Evolutionary conservation across 1,140 invertebrate genomes (phyloP), one percentile per base, ranked within the genome.

Genomic region (Drepana arcuata): DNA sequence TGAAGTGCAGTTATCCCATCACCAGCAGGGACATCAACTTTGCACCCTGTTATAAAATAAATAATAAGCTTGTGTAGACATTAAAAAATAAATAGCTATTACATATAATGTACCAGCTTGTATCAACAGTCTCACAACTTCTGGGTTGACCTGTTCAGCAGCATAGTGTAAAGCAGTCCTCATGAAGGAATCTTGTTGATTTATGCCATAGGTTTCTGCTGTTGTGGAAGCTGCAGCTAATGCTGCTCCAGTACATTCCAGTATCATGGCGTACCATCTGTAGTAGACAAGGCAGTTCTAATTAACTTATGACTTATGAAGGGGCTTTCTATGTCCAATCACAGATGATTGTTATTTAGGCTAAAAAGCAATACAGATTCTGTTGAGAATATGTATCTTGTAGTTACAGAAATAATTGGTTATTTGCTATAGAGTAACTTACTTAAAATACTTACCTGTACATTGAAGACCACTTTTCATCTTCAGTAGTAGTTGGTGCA

Each of bases 241-340:
- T 7, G 74, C 75, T 33, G 72, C 57, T 13, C 75, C 78, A 12
- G 75, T 77, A 23, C 53, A 61, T 54, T 82, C 78, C 32, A 82
- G 40, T 52, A 82, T 79, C 16, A 66, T 56, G 38, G 78, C 78
- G 69, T 82, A 82, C 78, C 78, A 82, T 34, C 78, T 79, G 30
- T 23, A 53, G n/a, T n/a, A n/a, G n/a, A n/a, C n/a, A n/a, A n/a
- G n/a, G n/a, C n/a, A n/a, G n/a, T n/a, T n/a, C n/a, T n/a, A n/a
- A n/a, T n/a, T n/a, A n/a, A n/a, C n/a, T n/a, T n/a, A n/a, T n/a
- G n/a, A n/a, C n/a, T n/a, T n/a, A n/a, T n/a, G n/a, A n/a, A n/a
- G n/a, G n/a, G n/a, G n/a, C n/a, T n/a, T n/a, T n/a, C n/a, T n/a
- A n/a, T n/a, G n/a, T n/a, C n/a, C n/a, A n/a, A n/a, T n/a, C n/a